A percentile compares a stretch with the other conserved stretches of the same genome.
phyloP scores from a whole-genome alignment of 2,797 vertebrate species.

The Hemitrygon akajei region DNA sequence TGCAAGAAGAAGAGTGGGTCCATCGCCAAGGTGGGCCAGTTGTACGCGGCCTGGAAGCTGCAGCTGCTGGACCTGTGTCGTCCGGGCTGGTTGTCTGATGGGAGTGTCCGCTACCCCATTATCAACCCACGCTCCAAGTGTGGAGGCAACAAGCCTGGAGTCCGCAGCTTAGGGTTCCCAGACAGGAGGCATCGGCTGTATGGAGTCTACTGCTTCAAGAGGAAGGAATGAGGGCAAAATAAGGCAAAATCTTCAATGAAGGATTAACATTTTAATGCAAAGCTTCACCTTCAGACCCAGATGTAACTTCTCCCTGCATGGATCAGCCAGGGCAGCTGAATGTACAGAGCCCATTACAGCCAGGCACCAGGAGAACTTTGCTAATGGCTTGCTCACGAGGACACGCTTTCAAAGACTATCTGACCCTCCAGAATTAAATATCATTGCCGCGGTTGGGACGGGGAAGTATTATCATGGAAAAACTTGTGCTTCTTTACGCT shows the following conservation, averaged over 20 bases:
- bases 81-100: conserved; percentile 85
- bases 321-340: neutral
- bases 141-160: conserved; percentile 73
- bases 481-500: neutral
- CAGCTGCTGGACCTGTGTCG: conserved; percentile 88
- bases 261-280: neutral
- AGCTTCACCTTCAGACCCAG: neutral
- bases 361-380: neutral
- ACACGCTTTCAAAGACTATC: neutral
- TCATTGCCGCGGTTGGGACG: neutral
- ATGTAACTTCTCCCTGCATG: neutral
- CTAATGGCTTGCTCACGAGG: neutral
- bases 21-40: conserved; percentile 84
- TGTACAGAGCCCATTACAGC: neutral
- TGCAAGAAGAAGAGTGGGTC: conserved; percentile 69
- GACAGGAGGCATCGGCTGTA: conserved; percentile 83
- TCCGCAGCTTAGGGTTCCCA: conserved; percentile 84
- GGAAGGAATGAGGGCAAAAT: conserved; percentile 41
- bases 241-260: conserved; percentile 30
- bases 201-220: conserved; percentile 82
- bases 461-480: neutral
- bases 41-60: conserved; percentile 87
- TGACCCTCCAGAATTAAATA: neutral
- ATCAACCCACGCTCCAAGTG: conserved; percentile 84
- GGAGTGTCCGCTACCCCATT: conserved; percentile 87